Evolutionary conservation across 2,113 vertebrate genomes (phyloP).

Genomic region (Synchiropus splendidus): DNA sequence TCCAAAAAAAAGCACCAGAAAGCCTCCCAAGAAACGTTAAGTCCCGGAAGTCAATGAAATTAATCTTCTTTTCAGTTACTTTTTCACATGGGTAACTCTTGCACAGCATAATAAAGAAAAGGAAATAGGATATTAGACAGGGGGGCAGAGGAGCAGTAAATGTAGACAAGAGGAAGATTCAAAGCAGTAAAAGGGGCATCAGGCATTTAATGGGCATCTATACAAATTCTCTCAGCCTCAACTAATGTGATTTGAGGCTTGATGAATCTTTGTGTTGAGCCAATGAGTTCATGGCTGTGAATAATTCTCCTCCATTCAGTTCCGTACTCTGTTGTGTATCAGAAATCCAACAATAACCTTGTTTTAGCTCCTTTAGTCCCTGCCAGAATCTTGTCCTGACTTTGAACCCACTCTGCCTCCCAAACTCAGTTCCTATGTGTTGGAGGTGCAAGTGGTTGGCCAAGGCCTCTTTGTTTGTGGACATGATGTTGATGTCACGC

Average conservation of each 20-base stretch:
- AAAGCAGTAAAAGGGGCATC: slow-evolving; percentile 21
- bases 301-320: slow-evolving; percentile 27
- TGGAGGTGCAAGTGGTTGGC: slow-evolving; percentile 7
- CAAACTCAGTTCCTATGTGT: slow-evolving; percentile 15
- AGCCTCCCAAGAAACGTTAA: not conserved
- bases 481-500: slow-evolving; percentile 26
- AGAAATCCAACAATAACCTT: slow-evolving; percentile 19
- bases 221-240: slow-evolving; percentile 39
- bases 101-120: slow-evolving; percentile 10
- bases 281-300: slow-evolving; percentile 26
- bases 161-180: slow-evolving; percentile 31
- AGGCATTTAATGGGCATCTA: slow-evolving; percentile 30
- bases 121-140: slow-evolving; percentile 12
- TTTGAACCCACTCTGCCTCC: slow-evolving; percentile 18
- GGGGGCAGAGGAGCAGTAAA: slow-evolving; percentile 14
- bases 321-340: slow-evolving; percentile 10
- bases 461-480: slow-evolving; percentile 27
- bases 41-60: not conserved
- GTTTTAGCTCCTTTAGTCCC: slow-evolving; percentile 29
- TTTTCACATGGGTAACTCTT: no score
- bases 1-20: no score
- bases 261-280: slow-evolving; percentile 39
- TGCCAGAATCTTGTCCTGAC: slow-evolving; percentile 20
- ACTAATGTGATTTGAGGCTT: slow-evolving; percentile 47
- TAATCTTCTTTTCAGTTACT: not conserved